A percentile compares a stretch with the other conserved stretches of the same genome.
These are phyloP conservation scores for Ostrea edulis DNA, from an alignment of 1,140 invertebrate species.

Conservation along the genomic window DNA sequence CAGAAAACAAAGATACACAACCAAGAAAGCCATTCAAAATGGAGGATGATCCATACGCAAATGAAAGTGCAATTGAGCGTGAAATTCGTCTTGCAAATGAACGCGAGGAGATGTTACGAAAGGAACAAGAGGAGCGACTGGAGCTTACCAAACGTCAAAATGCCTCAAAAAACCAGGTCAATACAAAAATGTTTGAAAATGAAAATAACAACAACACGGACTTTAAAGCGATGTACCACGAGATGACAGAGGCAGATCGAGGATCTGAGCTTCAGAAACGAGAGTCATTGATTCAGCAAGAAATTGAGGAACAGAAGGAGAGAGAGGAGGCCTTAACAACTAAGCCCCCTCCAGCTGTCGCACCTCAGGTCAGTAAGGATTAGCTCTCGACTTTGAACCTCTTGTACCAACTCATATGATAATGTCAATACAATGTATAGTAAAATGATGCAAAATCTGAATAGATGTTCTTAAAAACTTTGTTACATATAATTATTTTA, in stretches of 20 bases:
- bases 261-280: conserved; percentile 68
- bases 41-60: conserved; percentile 60
- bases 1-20: conserved; percentile 39
- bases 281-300: conserved; percentile 56
- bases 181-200: conserved; percentile 56
- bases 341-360: background rate
- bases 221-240: conserved; percentile 71
- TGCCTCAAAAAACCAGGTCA: conserved; percentile 50
- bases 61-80: conserved; percentile 82
- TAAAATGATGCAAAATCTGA: no score
- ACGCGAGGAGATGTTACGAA: conserved; percentile 77
- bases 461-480: no score
- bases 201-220: conserved; percentile 62
- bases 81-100: conserved; percentile 82
- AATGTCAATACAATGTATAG: no score
- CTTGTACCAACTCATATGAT: background rate
- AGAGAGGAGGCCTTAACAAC: conserved; percentile 51
- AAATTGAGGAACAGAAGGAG: conserved; percentile 55
- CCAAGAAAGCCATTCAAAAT: conserved; percentile 42
- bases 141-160: conserved; percentile 61
- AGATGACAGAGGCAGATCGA: conserved; percentile 75
- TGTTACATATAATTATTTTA: background rate
- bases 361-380: background rate
- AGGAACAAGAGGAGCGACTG: conserved; percentile 69
- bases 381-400: background rate